Evolutionary conservation across 92 coral and sea anemone genomes (phyloP).

Genomic region (Siderastrea radians): DNA sequence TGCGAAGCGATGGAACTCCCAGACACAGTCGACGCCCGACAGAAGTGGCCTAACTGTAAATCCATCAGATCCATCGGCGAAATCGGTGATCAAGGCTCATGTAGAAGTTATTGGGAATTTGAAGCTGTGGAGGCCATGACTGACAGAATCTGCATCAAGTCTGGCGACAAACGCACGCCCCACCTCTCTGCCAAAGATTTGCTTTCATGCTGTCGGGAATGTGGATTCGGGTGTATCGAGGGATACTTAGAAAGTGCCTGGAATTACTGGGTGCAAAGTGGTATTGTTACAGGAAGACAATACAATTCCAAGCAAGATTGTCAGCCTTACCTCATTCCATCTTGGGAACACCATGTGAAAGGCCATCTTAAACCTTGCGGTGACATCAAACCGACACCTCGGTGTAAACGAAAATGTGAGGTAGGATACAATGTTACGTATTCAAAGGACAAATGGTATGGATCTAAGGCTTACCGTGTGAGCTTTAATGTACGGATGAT

Average conservation of each 20-base stretch:
- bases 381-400: slow-evolving; percentile 82
- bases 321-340: slow-evolving; percentile 80
- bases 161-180: slow-evolving; percentile 79
- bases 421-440: slow-evolving; percentile 79
- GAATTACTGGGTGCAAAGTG: slow-evolving; percentile 76
- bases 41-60: slow-evolving; percentile 87
- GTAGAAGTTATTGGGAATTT: slow-evolving; percentile 99
- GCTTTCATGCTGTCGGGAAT: slow-evolving; percentile 77
- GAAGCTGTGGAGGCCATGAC: slow-evolving; percentile 99
- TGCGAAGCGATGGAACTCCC: slow-evolving; percentile 70
- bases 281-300: slow-evolving; percentile 95
- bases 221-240: slow-evolving; percentile 92
- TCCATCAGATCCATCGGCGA: slow-evolving; percentile 62
- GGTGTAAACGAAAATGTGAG: slow-evolving; percentile 81
- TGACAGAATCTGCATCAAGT: slow-evolving; percentile 91
- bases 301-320: slow-evolving; percentile 82
- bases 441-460: slow-evolving; percentile 81
- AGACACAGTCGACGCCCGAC: slow-evolving; percentile 82
- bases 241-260: slow-evolving; percentile 20
- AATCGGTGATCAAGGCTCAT: slow-evolving; percentile 95
- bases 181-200: slow-evolving; percentile 97
- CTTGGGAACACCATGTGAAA: slow-evolving; percentile 94
- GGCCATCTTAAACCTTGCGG: slow-evolving; percentile 91
- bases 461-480: slow-evolving; percentile 71
- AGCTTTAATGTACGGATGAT: slow-evolving; percentile 67